Evolutionary conservation across 2,888 invertebrate genomes (phyloP), one percentile per base, ranked within the genome.

Genomic region (Ariolimax columbianus): DNA sequence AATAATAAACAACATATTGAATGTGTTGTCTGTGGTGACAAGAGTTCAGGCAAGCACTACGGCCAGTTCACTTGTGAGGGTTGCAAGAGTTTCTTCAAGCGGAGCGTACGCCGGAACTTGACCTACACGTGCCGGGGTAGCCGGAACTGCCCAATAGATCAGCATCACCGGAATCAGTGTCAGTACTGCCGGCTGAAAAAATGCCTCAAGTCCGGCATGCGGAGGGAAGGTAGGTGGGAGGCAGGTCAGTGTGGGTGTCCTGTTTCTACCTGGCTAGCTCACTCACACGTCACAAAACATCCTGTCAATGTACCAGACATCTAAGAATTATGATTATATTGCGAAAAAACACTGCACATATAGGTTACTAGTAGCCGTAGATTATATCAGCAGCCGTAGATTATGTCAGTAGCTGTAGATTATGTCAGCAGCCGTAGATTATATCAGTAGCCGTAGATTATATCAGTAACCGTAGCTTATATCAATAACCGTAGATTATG

Each of bases 201-300:
- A 96, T 99, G 99, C 96, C 97, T 99, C 95, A 98, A 98, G 95
- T 98, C 98, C 97, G 99, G 99, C 95, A 99, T 99, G 99, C 96
- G 99, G 95, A 96, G 98, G 96, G 99, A 99, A 98, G 99, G 99
- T 99, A 96, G 96, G 97, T 93, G 86, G 86, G 87, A 87, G 79
- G 83, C 87, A 87, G 88, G 87, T 87, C 86, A 88, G 86, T 87
- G 86, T 83, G 84, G 83, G 86, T 81, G 66, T 82, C 72, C 30
- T 30, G 66, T 80, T 55, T 78, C 47, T 84, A 38, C 33, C 47
- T 51, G 75, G 51, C 75, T 75, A 75, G 9, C 51, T 75, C 72
- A 72, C 38, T 40, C 7, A 72, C 72, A 72, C 23, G 40, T 72
- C n/a, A 72, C 40, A 1, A 33, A 72, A 40, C 33, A 40, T 26